Evolutionary conservation across 2,888 invertebrate species (phyloP), one percentile per base, ranked within the genome.

Genomic region (Pharmacophagus antenor): DNA sequence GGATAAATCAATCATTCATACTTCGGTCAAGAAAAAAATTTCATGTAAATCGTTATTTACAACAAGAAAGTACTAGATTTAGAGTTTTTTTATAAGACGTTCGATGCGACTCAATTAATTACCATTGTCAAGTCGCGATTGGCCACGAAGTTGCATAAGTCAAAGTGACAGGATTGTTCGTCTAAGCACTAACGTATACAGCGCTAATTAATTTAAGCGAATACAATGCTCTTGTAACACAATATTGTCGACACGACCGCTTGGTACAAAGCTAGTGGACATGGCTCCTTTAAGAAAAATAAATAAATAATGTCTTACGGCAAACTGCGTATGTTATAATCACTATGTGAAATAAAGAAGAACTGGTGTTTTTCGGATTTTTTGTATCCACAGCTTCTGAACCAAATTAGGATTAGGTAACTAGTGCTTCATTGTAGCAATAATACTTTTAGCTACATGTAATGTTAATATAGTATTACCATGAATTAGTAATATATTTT

Each of bases 201-300:
- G 61, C 62, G 63, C 64, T 77, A 82, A 83, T 82, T 82, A 81
- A 80, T 84, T 76, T 79, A 66, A 71, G 65, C 62, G 63, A 64
- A 69, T 65, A 83, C 83, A 84, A 84, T 77, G 67, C 72, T 67
- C 63, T 61, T 62, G 83, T 73, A 84, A 84, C 68, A 63, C 70
- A 77, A 84, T 82, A 84, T 76, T 73, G 61, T 65, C 63, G 62
- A 73, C 84, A 84, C 82, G 83, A 82, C 60, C 12, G 25, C 54
- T 25, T 47, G 15, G 23, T 25, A 44, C 44, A 60, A 47, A 46
- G 47, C 31, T 56, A 41, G 37, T n/a, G 2, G 46, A 21, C 41
- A 23, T 56, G 20, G 54, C 44, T 27, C 31, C 27, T 41, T 18
- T 49, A 48, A 23, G n/a, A n/a, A n/a, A n/a, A n/a, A n/a, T n/a